These are phyloP conservation scores for Drosophila guanche DNA, from an alignment of 1,140 invertebrate genomes.

Conservation along the genomic window DNA sequence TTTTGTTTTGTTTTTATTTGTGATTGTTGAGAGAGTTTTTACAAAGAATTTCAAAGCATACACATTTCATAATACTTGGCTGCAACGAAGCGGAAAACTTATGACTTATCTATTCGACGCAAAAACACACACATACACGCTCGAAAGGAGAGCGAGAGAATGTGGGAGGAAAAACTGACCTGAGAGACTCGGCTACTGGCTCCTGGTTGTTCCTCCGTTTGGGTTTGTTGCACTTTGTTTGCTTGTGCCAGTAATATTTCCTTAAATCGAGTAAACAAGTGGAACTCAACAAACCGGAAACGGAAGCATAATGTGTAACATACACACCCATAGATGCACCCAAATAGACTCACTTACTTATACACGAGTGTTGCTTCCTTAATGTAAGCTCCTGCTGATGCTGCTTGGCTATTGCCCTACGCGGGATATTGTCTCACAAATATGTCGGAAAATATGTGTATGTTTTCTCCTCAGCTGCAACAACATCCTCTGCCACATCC, in stretches of 20 bases:
- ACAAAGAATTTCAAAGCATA: slow-evolving; percentile 75
- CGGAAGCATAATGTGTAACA: slow-evolving; percentile 79
- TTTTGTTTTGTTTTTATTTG: slow-evolving; percentile 29
- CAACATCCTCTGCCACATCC: slow-evolving; percentile 21
- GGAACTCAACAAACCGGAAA: slow-evolving; percentile 81
- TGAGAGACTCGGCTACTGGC: slow-evolving; percentile 18
- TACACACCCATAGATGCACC: slow-evolving; percentile 19
- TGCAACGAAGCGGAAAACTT: slow-evolving; percentile 77
- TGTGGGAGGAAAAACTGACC: slow-evolving; percentile 15
- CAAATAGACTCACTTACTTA: slow-evolving; percentile 4
- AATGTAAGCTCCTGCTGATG: slow-evolving; percentile 41
- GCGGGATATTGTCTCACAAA: slow-evolving; percentile 78
- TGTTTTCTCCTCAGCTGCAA: slow-evolving; percentile 62
- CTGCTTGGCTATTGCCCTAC: slow-evolving; percentile 2
- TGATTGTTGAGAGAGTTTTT: slow-evolving; percentile 63
- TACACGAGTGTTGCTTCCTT: slow-evolving; percentile 35
- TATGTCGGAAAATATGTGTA: slow-evolving; percentile 81
- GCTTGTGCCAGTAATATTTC: slow-evolving; percentile 81
- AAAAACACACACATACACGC: slow-evolving; percentile 17
- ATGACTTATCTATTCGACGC: slow-evolving; percentile 76
- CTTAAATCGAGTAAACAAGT: slow-evolving; percentile 82
- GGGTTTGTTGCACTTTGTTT: slow-evolving; percentile 75
- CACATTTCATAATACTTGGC: slow-evolving; percentile 76
- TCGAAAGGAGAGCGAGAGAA: neutral
- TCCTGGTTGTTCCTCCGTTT: slow-evolving; percentile 26